These are phyloP conservation scores for Tragulus kanchil DNA, from an alignment of 2,113 vertebrate species.

Conservation along the genomic window DNA sequence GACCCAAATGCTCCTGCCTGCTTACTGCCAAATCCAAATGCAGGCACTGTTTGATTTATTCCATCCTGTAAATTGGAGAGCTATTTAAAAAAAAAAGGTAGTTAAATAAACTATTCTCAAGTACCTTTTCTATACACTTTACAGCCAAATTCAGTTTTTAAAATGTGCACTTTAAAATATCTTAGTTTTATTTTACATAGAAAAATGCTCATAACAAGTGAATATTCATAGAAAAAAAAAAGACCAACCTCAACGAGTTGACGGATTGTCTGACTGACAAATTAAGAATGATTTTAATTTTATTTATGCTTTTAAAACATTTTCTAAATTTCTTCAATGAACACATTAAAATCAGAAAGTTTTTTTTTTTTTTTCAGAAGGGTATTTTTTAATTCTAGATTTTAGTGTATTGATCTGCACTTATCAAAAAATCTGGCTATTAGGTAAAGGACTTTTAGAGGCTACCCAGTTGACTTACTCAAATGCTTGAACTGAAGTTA, in stretches of 20 bases:
- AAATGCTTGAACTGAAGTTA: not conserved
- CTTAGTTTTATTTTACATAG: not conserved
- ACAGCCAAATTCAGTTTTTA: not conserved
- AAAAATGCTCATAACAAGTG: slow-evolving; percentile 36
- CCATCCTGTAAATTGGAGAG: slow-evolving; percentile 89
- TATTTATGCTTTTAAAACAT: slow-evolving; percentile 10
- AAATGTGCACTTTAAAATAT: slow-evolving; percentile 25
- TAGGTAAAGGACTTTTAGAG: not conserved
- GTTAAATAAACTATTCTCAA: slow-evolving; percentile 40
- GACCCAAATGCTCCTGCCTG: slow-evolving; percentile 85
- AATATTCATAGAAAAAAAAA: slow-evolving; percentile 25
- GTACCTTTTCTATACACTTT: slow-evolving; percentile 16
- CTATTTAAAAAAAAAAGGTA: slow-evolving; percentile 81
- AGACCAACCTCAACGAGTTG: not conserved
- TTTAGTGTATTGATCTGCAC: not conserved
- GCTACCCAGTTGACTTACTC: not conserved
- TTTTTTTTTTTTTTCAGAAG: not conserved
- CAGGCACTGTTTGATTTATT: slow-evolving; percentile 68
- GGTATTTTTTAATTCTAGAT: not conserved
- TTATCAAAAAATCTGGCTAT: slow-evolving; percentile 41
- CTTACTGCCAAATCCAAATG: slow-evolving; percentile 87
- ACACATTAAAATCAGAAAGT: slow-evolving; percentile 15
- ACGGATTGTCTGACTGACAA: not conserved
- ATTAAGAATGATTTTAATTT: slow-evolving; percentile 22
- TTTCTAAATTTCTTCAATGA: slow-evolving; percentile 50